A percentile compares a stretch with the other conserved stretches of the same genome.
These are phyloP conservation scores for Graptemys geographica DNA, from an alignment of 2,797 vertebrate genomes.

Conservation along the genomic window DNA sequence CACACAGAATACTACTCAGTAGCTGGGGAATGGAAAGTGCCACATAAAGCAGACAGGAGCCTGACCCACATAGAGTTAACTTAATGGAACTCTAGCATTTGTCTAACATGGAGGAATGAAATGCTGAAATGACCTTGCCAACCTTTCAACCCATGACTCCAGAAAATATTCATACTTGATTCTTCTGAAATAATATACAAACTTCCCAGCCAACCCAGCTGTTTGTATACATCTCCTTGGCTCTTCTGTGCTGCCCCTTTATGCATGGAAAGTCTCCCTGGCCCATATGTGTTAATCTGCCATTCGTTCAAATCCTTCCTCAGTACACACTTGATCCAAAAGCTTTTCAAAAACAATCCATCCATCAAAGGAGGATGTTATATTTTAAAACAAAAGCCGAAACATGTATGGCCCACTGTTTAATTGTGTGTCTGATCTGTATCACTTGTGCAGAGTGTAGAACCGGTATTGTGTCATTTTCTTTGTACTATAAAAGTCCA, in stretches of 20 bases:
- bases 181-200: background rate
- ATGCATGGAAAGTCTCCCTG: background rate
- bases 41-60: background rate
- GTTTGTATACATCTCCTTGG: background rate
- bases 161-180: background rate
- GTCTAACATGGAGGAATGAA: background rate
- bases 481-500: background rate
- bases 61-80: background rate
- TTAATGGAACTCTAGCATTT: background rate
- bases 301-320: background rate
- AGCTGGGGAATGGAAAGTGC: background rate
- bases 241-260: background rate
- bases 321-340: background rate
- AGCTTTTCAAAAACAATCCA: background rate
- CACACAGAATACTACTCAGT: background rate
- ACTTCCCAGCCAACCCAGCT: background rate
- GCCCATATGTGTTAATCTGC: background rate
- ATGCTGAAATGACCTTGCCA: background rate
- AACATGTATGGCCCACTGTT: background rate
- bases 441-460: background rate
- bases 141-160: background rate
- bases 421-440: background rate
- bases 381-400: slow-evolving; percentile 3
- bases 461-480: background rate
- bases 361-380: background rate